Base-by-base conservation (phyloP, 2,888 invertebrate genomes). In the Plebejus melissa region DNA sequence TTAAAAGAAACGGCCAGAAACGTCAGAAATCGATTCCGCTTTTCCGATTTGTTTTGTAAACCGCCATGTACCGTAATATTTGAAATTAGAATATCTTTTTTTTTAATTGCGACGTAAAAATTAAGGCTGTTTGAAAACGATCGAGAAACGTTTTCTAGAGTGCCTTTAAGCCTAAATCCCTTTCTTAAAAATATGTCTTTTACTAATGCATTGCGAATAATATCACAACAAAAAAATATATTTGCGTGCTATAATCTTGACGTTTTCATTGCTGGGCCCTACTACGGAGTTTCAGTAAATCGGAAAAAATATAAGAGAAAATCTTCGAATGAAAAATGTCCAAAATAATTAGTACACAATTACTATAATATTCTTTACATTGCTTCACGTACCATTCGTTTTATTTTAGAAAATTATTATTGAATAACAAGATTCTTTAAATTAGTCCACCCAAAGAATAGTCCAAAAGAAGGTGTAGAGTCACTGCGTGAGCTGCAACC, bases 1-100 rank as follows among this genome's bases (percentile, higher is more conserved):
- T 92, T 91, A 92, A 91, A 90, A 88, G 86, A 87, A 87, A 87
- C 86, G 87, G 79, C 85, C 87, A 84, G 84, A 83, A 84, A 86
- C 85, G 58, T 50, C 36, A 69, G 36, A 71, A 71, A 71, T 50
- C 71, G 71, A 72, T 46, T 54, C 16, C 22, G 1, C 60, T 60
- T 32, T 65, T 65, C 4, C 32, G 32, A 36, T 60, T 60, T 60
- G 32, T 65, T 65, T 65, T 65, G 65, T 65, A 32, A 65, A 65
- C 28, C 60, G 28, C 28, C 28, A 28, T 28, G 6, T 60, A 9
- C 28, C 11, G 11, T 60, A n/a, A n/a, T n/a, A 58, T 6, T n/a
- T 7, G 9, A 11, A 46, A 46, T 2, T 46, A 9, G 46, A 46
- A 46, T 46, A 46, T 46, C 6, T 41, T 1, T 46, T 46, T 46